A percentile compares a stretch with the other conserved stretches of the same genome.
phyloP scores from a whole-genome alignment of 2,113 vertebrate species.

The Dipodomys merriami region DNA sequence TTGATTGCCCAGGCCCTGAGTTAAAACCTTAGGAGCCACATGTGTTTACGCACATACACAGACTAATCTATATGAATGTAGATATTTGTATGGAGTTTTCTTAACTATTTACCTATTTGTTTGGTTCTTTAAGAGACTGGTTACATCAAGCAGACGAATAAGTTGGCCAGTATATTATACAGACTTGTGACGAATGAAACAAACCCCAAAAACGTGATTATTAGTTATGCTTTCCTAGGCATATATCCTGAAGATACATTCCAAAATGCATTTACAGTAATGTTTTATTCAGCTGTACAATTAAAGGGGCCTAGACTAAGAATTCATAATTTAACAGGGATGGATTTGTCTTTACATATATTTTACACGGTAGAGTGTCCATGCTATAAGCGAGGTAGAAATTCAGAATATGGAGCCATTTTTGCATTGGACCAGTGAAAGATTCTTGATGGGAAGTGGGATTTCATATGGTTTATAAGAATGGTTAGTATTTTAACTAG shows the following conservation, averaged over 20 bases:
- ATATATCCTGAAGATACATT: neutral
- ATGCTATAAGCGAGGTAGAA: neutral
- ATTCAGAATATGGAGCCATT: neutral
- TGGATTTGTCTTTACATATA: neutral
- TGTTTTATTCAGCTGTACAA: neutral
- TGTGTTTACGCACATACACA: too few species aligned
- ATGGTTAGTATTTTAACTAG: neutral
- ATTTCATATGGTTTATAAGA: neutral
- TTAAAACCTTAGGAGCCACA: too few species aligned
- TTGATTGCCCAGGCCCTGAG: too few species aligned
- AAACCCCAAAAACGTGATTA: constrained; percentile 25
- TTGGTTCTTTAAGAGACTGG: neutral
- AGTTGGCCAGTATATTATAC: neutral
- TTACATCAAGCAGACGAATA: neutral
- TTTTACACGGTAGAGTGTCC: neutral
- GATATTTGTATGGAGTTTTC: too few species aligned
- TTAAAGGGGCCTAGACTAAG: neutral
- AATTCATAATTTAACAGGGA: neutral
- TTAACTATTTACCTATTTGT: constrained; percentile 18
- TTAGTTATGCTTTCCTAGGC: neutral
- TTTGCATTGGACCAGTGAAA: neutral
- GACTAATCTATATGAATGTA: too few species aligned
- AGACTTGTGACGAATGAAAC: constrained; percentile 26
- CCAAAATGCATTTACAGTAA: neutral
- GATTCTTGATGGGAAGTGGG: neutral